These are phyloP conservation scores for Chrysodeixis includens DNA, from an alignment of 2,888 invertebrate genomes.

Conservation along the genomic window DNA sequence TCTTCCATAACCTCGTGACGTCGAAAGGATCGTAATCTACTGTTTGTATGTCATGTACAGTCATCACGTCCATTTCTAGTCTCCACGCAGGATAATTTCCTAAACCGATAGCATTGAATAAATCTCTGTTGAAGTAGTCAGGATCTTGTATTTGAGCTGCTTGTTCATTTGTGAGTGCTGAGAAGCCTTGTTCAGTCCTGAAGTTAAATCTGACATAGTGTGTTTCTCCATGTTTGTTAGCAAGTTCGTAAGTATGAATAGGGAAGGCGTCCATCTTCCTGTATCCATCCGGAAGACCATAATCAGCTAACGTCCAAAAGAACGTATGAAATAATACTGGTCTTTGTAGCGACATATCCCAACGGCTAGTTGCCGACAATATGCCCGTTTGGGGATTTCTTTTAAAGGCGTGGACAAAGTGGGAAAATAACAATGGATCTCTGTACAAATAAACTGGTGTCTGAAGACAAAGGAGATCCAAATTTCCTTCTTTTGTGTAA, in stretches of 20 bases:
- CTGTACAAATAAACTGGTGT: conserved; percentile 88
- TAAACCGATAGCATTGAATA: conserved; percentile 94
- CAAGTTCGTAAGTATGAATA: conserved; percentile 95
- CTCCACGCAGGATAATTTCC: conserved; percentile 87
- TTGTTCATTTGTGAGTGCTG: conserved; percentile 90
- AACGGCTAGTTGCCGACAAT: conserved; percentile 68
- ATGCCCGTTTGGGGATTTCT: conserved; percentile 88
- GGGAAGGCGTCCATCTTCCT: conserved; percentile 97
- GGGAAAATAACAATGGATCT: conserved; percentile 86
- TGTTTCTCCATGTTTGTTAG: conserved; percentile 91
- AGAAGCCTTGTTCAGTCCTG: conserved; percentile 95
- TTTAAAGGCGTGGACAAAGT: conserved; percentile 86
- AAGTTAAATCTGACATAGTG: conserved; percentile 96
- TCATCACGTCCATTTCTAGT: conserved; percentile 79
- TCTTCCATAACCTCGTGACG: conserved; percentile 78
- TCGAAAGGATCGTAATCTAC: conserved; percentile 81
- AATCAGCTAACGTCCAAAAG: conserved; percentile 93
- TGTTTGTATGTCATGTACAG: conserved; percentile 71
- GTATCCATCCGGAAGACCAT: conserved; percentile 96
- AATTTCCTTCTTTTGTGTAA: conserved; percentile 67
- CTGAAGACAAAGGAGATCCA: conserved; percentile 78
- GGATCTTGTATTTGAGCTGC: conserved; percentile 92
- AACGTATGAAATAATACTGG: conserved; percentile 93
- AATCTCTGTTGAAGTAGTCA: conserved; percentile 94
- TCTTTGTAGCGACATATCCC: conserved; percentile 86